A percentile compares a stretch with the other conserved stretches of the same genome.
Conservation (phyloP, 2,113 vertebrate species). For the Archilochus colubris region DNA sequence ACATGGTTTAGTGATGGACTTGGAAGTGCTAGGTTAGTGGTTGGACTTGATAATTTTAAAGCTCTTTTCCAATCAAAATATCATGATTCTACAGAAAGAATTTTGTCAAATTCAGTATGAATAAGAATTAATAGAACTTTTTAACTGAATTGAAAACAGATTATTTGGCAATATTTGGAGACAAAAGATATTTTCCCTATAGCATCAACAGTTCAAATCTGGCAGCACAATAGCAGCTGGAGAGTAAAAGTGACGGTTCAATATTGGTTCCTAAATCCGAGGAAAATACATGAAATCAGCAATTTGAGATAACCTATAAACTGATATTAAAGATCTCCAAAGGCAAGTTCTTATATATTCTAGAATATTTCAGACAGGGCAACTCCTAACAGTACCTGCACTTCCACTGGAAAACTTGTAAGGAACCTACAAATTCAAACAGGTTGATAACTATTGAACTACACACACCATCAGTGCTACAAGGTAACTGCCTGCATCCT, state of each 20-base stretch:
- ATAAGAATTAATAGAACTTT: not conserved
- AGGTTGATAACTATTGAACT: not conserved
- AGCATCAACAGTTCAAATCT: not conserved
- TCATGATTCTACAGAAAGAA: not conserved
- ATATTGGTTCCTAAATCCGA: not conserved
- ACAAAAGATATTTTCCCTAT: not conserved
- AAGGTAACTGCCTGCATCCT: not conserved
- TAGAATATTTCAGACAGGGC: not conserved
- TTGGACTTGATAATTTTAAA: too few species aligned
- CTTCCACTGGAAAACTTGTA: not conserved
- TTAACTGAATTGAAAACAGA: not conserved
- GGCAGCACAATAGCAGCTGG: not conserved
- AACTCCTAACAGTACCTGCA: not conserved
- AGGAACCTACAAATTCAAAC: not conserved
- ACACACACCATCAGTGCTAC: not conserved
- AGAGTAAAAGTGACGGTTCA: not conserved
- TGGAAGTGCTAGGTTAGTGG: too few species aligned
- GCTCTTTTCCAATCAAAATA: too few species aligned
- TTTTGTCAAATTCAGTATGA: slow-evolving; percentile 28
- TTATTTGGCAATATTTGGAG: not conserved
- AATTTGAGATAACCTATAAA: not conserved
- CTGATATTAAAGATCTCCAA: not conserved
- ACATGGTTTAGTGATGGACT: too few species aligned
- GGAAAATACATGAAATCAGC: not conserved
- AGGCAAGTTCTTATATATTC: not conserved